Evolutionary conservation across 2,797 vertebrate species (phyloP).

Genomic region (Meriones psammophilus): DNA sequence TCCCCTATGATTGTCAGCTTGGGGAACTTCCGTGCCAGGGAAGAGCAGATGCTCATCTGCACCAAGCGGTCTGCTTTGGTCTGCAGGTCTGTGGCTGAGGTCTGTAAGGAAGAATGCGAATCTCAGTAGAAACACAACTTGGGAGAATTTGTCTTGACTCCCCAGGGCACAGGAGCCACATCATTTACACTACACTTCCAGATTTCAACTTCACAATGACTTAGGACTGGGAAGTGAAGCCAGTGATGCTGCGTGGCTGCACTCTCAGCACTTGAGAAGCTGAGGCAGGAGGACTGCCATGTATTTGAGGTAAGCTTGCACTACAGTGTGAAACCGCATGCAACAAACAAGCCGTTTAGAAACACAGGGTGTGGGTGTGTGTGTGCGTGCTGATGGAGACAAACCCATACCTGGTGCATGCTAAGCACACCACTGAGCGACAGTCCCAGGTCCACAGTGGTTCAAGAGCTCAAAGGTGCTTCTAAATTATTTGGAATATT

Average conservation of each 20-base stretch:
- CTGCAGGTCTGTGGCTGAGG: constrained; percentile 95
- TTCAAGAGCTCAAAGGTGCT: background rate
- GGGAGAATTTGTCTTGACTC: background rate
- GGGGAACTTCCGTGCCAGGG: constrained; percentile 94
- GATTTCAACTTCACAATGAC: background rate
- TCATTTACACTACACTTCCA: background rate
- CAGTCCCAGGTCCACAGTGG: background rate
- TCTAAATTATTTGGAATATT: constrained; percentile 21
- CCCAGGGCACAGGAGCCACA: background rate
- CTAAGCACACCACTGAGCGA: background rate
- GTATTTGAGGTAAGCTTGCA: background rate
- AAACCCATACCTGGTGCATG: no score
- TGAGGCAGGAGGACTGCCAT: background rate
- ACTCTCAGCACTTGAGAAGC: background rate
- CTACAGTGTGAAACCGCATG: background rate
- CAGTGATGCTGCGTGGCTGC: background rate
- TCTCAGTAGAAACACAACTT: background rate
- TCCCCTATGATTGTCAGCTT: constrained; percentile 97
- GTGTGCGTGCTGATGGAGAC: no score
- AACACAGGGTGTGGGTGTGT: background rate
- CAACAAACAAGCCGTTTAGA: background rate
- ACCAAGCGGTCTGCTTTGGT: constrained; percentile 96
- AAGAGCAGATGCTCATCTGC: constrained; percentile 97
- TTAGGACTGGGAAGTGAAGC: background rate
- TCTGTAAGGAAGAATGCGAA: constrained; percentile 85